These are phyloP conservation scores for Xylota sylvarum DNA, from an alignment of 2,888 invertebrate genomes.

Conservation along the genomic window DNA sequence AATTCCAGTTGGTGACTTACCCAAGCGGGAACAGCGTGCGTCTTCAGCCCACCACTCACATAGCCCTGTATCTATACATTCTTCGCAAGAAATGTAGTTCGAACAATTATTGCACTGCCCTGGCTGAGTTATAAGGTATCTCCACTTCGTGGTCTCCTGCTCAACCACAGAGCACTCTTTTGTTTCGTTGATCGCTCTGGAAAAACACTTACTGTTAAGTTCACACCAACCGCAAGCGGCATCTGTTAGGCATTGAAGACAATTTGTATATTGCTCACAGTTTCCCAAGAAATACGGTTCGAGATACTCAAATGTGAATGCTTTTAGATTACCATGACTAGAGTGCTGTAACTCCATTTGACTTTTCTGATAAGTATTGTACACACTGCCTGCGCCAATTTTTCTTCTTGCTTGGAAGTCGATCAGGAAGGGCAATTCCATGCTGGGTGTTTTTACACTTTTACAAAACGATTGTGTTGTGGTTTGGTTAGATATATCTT, in stretches of 20 bases:
- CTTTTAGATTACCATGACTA: constrained; percentile 91
- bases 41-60: constrained; percentile 98
- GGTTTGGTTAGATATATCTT: constrained; percentile 88
- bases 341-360: constrained; percentile 94
- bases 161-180: constrained; percentile 85
- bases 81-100: constrained; percentile 94
- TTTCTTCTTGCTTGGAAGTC: constrained; percentile 89
- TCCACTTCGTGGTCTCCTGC: constrained; percentile 85
- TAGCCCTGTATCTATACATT: constrained; percentile 90
- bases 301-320: constrained; percentile 94
- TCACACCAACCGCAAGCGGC: constrained; percentile 97
- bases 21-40: constrained; percentile 93
- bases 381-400: constrained; percentile 85
- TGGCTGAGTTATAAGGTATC: constrained; percentile 92
- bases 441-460: constrained; percentile 88
- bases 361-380: constrained; percentile 89
- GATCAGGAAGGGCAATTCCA: constrained; percentile 88
- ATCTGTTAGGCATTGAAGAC: constrained; percentile 94
- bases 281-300: constrained; percentile 94
- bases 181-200: constrained; percentile 89
- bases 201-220: constrained; percentile 89
- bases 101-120: constrained; percentile 94
- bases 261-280: constrained; percentile 92
- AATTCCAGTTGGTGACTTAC: constrained; percentile 90
- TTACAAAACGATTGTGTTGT: constrained; percentile 90